Evolutionary conservation across 2,888 invertebrate genomes (phyloP).

Genomic region (Helobdella robusta): DNA sequence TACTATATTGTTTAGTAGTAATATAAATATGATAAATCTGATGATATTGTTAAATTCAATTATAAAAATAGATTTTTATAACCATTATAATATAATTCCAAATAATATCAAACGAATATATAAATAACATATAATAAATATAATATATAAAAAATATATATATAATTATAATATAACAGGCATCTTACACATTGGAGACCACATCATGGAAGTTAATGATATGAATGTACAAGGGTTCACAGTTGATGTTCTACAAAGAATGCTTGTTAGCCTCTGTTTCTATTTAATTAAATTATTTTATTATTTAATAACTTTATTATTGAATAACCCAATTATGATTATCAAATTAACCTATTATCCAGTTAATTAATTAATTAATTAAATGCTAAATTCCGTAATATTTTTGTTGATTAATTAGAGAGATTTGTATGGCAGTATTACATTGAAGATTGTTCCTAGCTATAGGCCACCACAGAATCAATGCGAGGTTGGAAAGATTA

Average conservation of each 20-base stretch:
- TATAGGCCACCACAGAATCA: constrained; percentile 93
- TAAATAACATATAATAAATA: too few species aligned
- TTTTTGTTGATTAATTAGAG: constrained; percentile 47
- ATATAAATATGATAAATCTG: too few species aligned
- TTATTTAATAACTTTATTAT: too few species aligned
- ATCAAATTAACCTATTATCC: too few species aligned
- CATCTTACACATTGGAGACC: constrained; percentile 95
- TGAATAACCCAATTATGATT: background rate
- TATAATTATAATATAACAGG: constrained; percentile 53
- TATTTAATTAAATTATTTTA: background rate
- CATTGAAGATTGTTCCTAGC: constrained; percentile 97
- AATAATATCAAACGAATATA: too few species aligned
- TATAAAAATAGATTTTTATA: too few species aligned
- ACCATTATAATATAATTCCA: too few species aligned
- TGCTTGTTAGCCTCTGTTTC: constrained; percentile 56
- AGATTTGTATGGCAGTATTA: constrained; percentile 91
- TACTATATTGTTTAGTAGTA: too few species aligned
- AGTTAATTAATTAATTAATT: background rate
- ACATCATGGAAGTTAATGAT: constrained; percentile 97
- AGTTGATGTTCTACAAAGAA: constrained; percentile 88
- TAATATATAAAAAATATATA: too few species aligned
- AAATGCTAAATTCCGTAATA: background rate
- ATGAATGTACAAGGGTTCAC: constrained; percentile 88
- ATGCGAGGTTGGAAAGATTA: constrained; percentile 94
- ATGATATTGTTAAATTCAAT: too few species aligned